Base-by-base conservation (phyloP, 2,113 vertebrate genomes). In the Oncorhynchus kisutch region DNA sequence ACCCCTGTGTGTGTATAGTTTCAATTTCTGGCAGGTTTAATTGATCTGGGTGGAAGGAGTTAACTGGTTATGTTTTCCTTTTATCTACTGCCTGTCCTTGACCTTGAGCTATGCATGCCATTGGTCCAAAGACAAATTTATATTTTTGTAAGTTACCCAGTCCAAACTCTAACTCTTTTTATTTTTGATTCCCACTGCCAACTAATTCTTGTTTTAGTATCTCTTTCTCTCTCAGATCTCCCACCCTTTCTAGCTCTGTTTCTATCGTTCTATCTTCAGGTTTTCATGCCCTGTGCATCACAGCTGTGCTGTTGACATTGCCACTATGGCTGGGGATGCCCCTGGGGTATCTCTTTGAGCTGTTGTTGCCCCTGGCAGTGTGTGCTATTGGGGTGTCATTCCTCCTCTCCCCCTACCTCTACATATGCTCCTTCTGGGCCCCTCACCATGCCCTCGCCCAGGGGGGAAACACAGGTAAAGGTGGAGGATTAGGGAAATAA, bases 401-500 rank as follows among this genome's bases (percentile, higher is more conserved):
- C 73, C 51, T 92, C 65, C 88, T 96, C 76, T 95, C 95, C 66
- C 3, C 94, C 84, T 92, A 95, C 72, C 95, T 97, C 65, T 97
- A 95, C 72, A 18, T 93, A 49, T 92, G 93, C 75, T 94, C 95
- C 6, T 93, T 94, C 70, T 79, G 87, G 59, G 94, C 91, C 49
- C 92, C 94, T 5, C 74, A 88, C 71, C 86, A 92, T 0, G 93
- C 91, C 0, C 90, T 96, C 71, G 94, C 96, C 3, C 87, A 91
- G 12, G 94, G 95, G 1, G 96, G 96, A 16, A 96, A 94, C 90
- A 96, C 96, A 89, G 96, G 96, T 97, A 86, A 93, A n/a, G 8
- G n/a, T 62, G 59, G 20, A 62, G 59, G 59, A 62, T 62, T 24
- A 22, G 13, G 59, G 59, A 62, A 62, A 16, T 22, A 62, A 62